Evolutionary conservation across 2,888 invertebrate genomes (phyloP).

Genomic region (Mystacides longicornis): DNA sequence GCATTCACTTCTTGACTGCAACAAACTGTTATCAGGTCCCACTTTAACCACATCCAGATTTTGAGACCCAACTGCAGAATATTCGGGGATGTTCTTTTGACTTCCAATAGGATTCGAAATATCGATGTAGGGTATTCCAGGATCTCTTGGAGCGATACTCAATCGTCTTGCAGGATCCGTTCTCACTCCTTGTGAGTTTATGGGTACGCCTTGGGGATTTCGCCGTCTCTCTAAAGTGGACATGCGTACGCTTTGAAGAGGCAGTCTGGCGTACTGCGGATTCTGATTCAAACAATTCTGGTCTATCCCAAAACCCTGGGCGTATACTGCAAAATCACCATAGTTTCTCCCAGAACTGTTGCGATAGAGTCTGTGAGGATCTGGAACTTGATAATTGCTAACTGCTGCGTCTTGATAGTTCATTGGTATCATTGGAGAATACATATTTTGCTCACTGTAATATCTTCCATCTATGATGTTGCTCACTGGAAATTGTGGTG

Average conservation of each 20-base stretch:
- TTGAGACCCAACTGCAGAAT: background rate
- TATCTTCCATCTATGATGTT: background rate
- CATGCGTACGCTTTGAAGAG: slow-evolving; percentile 9
- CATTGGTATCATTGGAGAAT: slow-evolving; percentile 12
- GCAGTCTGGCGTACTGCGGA: slow-evolving; percentile 7
- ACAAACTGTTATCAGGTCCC: slow-evolving; percentile 1
- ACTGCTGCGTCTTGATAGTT: slow-evolving; percentile 3
- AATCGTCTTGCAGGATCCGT: slow-evolving; percentile 8
- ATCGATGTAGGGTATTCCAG: slow-evolving; percentile 4
- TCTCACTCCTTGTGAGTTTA: slow-evolving; percentile 9
- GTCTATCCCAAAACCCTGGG: slow-evolving; percentile 12
- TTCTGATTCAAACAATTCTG: slow-evolving; percentile 7
- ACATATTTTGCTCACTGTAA: slow-evolving; percentile 10
- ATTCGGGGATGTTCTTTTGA: background rate
- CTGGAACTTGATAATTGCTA: background rate
- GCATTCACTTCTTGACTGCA: background rate
- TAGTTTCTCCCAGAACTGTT: slow-evolving; percentile 9
- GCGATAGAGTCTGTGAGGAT: slow-evolving; percentile 12
- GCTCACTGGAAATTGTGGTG: background rate
- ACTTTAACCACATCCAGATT: slow-evolving; percentile 8
- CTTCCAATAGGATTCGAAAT: background rate
- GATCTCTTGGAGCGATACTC: slow-evolving; percentile 3
- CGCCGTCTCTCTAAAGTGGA: slow-evolving; percentile 11
- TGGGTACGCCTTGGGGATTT: slow-evolving; percentile 5
- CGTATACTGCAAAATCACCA: slow-evolving; percentile 12